These are phyloP conservation scores for Corbicula japonica DNA, from an alignment of 2,888 invertebrate species.

Conservation along the genomic window DNA sequence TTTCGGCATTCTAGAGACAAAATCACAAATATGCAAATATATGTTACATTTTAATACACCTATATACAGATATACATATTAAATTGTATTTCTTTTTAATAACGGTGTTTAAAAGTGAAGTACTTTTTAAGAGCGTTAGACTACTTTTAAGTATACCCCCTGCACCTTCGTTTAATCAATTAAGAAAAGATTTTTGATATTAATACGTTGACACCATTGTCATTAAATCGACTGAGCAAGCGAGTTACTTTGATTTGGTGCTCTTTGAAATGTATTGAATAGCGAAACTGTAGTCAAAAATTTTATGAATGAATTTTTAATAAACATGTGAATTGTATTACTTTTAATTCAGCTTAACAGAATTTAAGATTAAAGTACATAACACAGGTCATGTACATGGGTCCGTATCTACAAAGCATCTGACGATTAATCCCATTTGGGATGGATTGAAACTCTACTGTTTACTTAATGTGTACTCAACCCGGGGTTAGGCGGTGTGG, in stretches of 20 bases:
- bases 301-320: conserved; percentile 8
- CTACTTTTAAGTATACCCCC: background rate
- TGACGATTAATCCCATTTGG: too few relatives aligned
- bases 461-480: too few relatives aligned
- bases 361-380: too few relatives aligned
- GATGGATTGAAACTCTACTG: too few relatives aligned
- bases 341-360: too few relatives aligned
- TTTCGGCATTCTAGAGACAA: background rate
- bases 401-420: too few relatives aligned
- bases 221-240: background rate
- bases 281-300: background rate
- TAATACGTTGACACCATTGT: conserved; percentile 5
- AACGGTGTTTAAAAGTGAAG: too few relatives aligned
- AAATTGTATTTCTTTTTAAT: background rate
- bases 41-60: background rate
- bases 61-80: conserved; percentile 5
- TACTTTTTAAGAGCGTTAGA: too few relatives aligned
- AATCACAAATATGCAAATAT: background rate
- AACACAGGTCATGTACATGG: too few relatives aligned
- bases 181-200: background rate
- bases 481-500: too few relatives aligned
- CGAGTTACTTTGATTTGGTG: background rate
- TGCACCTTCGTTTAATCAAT: conserved; percentile 1
- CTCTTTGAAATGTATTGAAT: background rate
- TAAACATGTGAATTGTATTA: too few relatives aligned